Conservation (phyloP, 2,113 vertebrate genomes). For the Macroglossus sobrinus region DNA sequence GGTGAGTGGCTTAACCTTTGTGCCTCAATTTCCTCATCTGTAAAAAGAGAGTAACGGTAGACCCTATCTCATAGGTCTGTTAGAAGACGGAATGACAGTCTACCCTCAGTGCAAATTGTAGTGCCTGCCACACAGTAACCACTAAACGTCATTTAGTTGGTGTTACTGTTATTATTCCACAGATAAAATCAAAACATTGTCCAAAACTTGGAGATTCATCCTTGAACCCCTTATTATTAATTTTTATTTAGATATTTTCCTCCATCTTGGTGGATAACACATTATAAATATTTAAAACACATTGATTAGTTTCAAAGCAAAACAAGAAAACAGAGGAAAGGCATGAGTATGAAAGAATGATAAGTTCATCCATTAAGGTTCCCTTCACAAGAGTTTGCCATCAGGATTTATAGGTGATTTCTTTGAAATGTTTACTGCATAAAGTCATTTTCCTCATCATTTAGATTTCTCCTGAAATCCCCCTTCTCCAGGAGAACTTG, state of each 20-base stretch:
- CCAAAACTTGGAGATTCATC: not conserved
- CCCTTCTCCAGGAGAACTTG: not conserved
- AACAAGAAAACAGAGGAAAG: not conserved
- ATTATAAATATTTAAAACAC: not conserved
- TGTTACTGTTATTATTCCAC: not conserved
- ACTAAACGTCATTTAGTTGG: no score
- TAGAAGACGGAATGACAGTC: not conserved
- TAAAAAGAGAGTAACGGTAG: not conserved
- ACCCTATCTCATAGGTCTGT: not conserved
- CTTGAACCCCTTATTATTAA: not conserved
- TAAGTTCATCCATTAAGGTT: not conserved
- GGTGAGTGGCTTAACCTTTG: not conserved
- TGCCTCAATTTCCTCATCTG: not conserved
- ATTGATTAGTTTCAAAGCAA: not conserved
- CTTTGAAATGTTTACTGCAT: not conserved
- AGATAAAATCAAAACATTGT: not conserved
- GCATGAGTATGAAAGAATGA: not conserved
- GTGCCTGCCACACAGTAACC: not conserved
- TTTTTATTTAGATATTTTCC: not conserved
- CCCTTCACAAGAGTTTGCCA: not conserved
- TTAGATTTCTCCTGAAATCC: not conserved
- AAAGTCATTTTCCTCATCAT: not conserved
- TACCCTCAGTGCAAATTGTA: rapidly evolving
- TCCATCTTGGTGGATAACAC: not conserved
- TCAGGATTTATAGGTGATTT: not conserved